phyloP scores from a whole-genome alignment of 1,140 invertebrate genomes.

The Lucilia sericata region DNA sequence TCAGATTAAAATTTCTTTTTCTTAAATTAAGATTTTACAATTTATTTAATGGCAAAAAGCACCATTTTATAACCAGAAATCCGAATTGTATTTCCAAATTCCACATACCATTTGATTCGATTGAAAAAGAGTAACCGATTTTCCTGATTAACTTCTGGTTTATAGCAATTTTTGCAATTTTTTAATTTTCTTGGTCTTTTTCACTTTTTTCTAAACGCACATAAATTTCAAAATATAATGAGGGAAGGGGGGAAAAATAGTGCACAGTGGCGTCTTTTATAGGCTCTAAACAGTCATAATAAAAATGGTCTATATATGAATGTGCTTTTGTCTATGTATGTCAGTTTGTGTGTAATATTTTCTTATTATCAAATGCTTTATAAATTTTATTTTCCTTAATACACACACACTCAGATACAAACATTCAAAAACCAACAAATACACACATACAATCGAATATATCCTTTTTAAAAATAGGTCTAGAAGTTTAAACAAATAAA shows the following conservation, averaged over 20 bases:
- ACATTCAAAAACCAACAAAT: not conserved
- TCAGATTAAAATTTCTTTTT: no score
- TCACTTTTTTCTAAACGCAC: no score
- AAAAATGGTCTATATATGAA: not conserved
- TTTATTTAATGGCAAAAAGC: no score
- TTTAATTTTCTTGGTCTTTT: no score
- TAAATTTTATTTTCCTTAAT: not conserved
- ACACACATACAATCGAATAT: not conserved
- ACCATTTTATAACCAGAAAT: no score
- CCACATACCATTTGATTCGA: no score
- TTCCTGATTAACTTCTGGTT: not conserved
- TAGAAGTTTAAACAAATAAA: not conserved
- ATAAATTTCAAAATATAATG: not conserved
- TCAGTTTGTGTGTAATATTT: no score
- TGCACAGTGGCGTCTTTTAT: not conserved
- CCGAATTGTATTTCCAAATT: no score
- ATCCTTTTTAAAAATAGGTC: not conserved
- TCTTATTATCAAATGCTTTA: not conserved
- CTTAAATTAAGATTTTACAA: no score
- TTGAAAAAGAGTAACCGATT: no score
- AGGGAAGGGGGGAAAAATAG: not conserved
- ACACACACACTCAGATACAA: not conserved
- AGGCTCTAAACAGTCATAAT: not conserved
- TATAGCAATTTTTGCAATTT: no score
- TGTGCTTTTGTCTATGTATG: no score